Percentiles rank a stretch among this genome's conserved stretches.
Evolutionary conservation across 1,140 invertebrate species (phyloP).

Genomic region (Polypedilum pembai): DNA sequence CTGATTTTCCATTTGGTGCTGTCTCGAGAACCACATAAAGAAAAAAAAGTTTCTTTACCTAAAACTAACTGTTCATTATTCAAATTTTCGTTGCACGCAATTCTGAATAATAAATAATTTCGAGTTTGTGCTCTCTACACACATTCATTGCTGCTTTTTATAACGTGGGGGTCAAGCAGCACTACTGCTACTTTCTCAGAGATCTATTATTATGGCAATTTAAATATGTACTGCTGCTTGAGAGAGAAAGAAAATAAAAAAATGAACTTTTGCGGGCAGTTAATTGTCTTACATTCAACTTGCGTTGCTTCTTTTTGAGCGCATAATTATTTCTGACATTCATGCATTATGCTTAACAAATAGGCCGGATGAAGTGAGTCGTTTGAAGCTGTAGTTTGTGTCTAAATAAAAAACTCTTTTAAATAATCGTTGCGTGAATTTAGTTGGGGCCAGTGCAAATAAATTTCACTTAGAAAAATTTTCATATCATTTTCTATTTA

Average conservation of each 20-base stretch:
- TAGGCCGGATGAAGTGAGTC: neutral
- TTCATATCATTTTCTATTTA: no score
- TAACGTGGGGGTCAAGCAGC: neutral
- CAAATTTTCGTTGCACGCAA: conserved; percentile 28
- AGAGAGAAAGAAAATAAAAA: no score
- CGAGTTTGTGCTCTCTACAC: neutral
- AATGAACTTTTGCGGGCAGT: neutral
- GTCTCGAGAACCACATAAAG: neutral
- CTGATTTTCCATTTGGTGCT: no score
- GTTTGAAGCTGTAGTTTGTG: neutral
- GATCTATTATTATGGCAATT: conserved; percentile 18
- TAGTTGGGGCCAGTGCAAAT: no score
- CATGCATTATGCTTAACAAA: neutral
- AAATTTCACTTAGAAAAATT: no score
- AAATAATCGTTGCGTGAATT: no score
- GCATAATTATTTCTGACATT: conserved; percentile 18
- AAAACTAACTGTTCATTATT: conserved; percentile 27
- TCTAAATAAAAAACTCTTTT: neutral
- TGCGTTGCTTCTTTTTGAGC: conserved; percentile 4
- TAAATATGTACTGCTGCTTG: neutral
- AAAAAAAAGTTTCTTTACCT: neutral
- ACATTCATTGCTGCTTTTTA: neutral
- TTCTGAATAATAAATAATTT: conserved; percentile 27
- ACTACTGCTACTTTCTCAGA: neutral
- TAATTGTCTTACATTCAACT: neutral